Evolutionary conservation across 2,113 vertebrate species (phyloP), one percentile per base, ranked within the genome.

Genomic region (Cynoglossus semilaevis): DNA sequence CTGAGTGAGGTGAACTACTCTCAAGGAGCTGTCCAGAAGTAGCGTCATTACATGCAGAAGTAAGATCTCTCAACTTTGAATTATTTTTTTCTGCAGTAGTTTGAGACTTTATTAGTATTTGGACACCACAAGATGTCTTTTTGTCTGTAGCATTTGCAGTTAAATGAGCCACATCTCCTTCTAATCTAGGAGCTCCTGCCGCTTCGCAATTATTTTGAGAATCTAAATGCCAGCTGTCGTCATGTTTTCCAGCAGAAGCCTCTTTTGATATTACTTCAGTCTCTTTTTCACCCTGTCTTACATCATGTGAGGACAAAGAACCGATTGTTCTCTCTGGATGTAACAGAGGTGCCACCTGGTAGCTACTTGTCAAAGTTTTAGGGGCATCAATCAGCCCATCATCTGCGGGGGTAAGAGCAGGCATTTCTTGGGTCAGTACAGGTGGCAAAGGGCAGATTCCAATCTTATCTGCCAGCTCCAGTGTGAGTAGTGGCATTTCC

Each of bases 401-500:
- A 3, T 88, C 63, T 4, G 89, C 90, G 0, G 79, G 89, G 17
- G 87, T 91, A 52, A 92, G 89, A 0, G 89, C 89, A 55, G 91
- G 91, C 91, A 92, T 92, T 83, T 92, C 91, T 46, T 89, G 90
- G 38, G 72, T 85, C 34, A 89, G 62, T n/a, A 82, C 81, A 5
- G 82, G 87, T 3, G 88, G 85, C 29, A 86, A 62, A 65, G 75
- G 74, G 70, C 79, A 80, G 50, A 65, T 61, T 45, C 47, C 77
- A 51, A 71, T 70, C 54, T 77, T 80, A 35, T 87, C 85, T 15
- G 51, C 76, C 10, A 75, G 51, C 69, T 91, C 91, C 0, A 81
- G 89, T 10, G 85, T 90, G 46, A 92, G 88, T 56, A 82, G 67
- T 41, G 91, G 91, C 91, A 92, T 92, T 54, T 91, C 89, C 5